phyloP scores from a whole-genome alignment of 2,113 vertebrate genomes.

The Eurypyga helias region DNA sequence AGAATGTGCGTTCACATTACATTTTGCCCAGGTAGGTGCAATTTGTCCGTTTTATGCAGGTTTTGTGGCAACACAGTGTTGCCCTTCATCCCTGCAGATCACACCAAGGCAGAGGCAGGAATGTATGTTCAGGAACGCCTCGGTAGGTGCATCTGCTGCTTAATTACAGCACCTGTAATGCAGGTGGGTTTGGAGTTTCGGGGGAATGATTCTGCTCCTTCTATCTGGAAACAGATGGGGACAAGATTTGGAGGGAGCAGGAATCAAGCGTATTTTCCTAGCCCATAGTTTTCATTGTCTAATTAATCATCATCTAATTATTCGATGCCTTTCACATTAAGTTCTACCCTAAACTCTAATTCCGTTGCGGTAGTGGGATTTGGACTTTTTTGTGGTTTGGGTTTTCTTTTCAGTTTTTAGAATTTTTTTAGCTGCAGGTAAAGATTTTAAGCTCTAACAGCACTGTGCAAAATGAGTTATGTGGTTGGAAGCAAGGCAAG shows the following conservation, averaged over 20 bases:
- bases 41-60: background rate
- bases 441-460: background rate
- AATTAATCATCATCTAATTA: background rate
- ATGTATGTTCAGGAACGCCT: background rate
- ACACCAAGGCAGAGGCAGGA: background rate
- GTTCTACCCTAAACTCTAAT: background rate
- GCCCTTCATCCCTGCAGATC: rapidly evolving
- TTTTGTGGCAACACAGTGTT: background rate
- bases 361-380: background rate
- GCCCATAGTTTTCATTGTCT: background rate
- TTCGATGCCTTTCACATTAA: background rate
- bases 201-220: background rate
- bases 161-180: background rate
- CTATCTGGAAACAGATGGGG: background rate
- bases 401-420: background rate
- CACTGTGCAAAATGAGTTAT: background rate
- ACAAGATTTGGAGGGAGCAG: background rate
- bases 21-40: rapidly evolving
- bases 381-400: background rate
- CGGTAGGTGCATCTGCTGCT: background rate
- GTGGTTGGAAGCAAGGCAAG: background rate
- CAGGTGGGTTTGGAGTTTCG: background rate
- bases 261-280: background rate
- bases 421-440: background rate
- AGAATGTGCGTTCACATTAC: rapidly evolving